Evolutionary conservation across 2,888 invertebrate species (phyloP).

Genomic region (Tuberolachnus salignus): DNA sequence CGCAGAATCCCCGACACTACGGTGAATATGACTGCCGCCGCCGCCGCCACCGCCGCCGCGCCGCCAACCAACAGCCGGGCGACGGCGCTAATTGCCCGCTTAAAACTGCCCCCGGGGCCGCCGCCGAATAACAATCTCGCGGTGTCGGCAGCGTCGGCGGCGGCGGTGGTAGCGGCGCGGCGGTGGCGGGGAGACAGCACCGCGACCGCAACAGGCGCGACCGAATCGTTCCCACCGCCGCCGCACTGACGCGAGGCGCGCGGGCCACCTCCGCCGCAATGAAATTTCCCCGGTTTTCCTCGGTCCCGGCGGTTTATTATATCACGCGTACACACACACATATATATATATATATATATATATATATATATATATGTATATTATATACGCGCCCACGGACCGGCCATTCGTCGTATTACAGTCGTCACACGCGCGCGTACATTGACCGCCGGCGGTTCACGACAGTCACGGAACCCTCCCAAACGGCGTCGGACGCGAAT

Average conservation of each 20-base stretch:
- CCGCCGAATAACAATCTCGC: neutral
- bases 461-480: slow-evolving; percentile 45
- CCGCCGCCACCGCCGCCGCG: neutral
- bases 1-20: slow-evolving; percentile 9
- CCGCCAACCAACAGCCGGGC: neutral
- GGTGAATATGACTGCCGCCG: neutral
- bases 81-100: slow-evolving; percentile 35
- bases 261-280: neutral
- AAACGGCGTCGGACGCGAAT: slow-evolving; percentile 1
- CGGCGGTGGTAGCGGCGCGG: too few relatives aligned
- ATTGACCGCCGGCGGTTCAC: neutral
- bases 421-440: slow-evolving; percentile 6
- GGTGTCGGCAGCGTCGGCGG: neutral
- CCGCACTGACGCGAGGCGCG: too few relatives aligned
- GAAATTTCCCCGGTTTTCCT: slow-evolving; percentile 18
- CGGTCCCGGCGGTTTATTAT: too few relatives aligned
- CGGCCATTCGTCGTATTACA: neutral
- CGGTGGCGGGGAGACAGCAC: neutral
- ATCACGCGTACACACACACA: too few relatives aligned
- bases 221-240: neutral
- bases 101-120: slow-evolving; percentile 35
- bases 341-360: too few relatives aligned
- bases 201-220: slow-evolving; percentile 39
- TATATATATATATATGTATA: too few relatives aligned
- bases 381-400: neutral